phyloP scores from a whole-genome alignment of 2,113 vertebrate genomes.

The Gambusia affinis region DNA sequence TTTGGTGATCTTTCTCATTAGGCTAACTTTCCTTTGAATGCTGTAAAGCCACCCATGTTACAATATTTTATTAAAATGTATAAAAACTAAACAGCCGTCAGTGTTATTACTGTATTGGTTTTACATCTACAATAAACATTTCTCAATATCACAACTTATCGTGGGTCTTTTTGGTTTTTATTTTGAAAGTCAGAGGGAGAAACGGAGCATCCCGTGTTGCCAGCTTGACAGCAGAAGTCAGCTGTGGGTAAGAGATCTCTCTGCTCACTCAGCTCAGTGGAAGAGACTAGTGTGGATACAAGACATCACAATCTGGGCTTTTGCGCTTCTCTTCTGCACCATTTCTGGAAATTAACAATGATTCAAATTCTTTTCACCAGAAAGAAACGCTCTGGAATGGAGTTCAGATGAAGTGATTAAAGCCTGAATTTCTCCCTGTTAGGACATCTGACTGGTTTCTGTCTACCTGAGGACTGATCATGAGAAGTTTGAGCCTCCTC shows the following conservation, averaged over 20 bases:
- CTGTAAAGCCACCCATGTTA: too few relatives aligned
- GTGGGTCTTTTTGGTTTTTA: constrained; percentile 7
- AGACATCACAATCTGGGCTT: neutral
- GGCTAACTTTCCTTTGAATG: too few relatives aligned
- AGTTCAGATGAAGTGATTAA: constrained; percentile 28
- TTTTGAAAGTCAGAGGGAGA: constrained; percentile 32
- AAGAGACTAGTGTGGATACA: constrained; percentile 2
- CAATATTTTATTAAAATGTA: too few relatives aligned
- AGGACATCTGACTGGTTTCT: neutral
- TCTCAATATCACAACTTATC: too few relatives aligned
- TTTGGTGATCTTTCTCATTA: neutral
- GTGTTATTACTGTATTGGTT: too few relatives aligned
- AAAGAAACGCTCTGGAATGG: neutral
- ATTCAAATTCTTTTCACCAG: neutral
- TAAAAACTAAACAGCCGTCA: too few relatives aligned
- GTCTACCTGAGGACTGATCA: constrained; percentile 22
- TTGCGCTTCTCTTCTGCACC: accelerated
- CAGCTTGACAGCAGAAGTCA: neutral
- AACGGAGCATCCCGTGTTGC: accelerated
- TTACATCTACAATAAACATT: too few relatives aligned
- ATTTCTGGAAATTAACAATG: constrained; percentile 14
- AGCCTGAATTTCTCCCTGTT: neutral
- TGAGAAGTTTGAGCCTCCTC: constrained; percentile 53
- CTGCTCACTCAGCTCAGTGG: constrained; percentile 20
- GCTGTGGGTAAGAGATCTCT: neutral